These are phyloP conservation scores for Sarcophaga subvicina DNA, from an alignment of 2,888 invertebrate species.

Conservation along the genomic window DNA sequence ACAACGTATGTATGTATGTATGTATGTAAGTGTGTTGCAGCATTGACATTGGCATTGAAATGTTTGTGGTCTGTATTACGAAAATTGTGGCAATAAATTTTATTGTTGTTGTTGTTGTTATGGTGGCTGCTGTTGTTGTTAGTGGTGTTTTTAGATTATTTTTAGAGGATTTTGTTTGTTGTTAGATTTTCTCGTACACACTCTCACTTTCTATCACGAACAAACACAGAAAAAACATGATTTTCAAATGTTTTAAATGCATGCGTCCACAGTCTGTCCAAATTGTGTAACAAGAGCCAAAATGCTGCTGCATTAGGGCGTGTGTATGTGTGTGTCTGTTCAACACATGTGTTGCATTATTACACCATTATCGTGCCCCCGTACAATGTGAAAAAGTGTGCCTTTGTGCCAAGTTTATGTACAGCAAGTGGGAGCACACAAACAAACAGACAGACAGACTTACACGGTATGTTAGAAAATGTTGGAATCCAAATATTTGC, in stretches of 20 bases:
- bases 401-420: constrained; percentile 50
- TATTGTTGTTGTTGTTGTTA: background rate
- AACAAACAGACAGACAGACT: background rate
- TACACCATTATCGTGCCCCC: constrained; percentile 39
- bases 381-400: constrained; percentile 33
- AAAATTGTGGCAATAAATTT: constrained; percentile 55
- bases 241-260: background rate
- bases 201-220: constrained; percentile 29
- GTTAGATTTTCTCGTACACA: constrained; percentile 56
- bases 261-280: background rate
- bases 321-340: constrained; percentile 10
- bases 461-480: background rate
- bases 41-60: constrained; percentile 69
- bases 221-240: background rate
- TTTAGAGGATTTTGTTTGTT: constrained; percentile 49
- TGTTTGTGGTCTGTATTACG: constrained; percentile 49
- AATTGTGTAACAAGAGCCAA: constrained; percentile 7
- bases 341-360: constrained; percentile 30
- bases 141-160: constrained; percentile 54
- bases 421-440: background rate
- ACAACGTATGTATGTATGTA: background rate
- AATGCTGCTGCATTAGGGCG: constrained; percentile 33
- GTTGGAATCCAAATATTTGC: background rate
- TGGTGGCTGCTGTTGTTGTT: background rate
- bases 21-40: constrained; percentile 20